Base-by-base conservation (phyloP, 1,140 invertebrate genomes). In the Colletes latitarsis region DNA sequence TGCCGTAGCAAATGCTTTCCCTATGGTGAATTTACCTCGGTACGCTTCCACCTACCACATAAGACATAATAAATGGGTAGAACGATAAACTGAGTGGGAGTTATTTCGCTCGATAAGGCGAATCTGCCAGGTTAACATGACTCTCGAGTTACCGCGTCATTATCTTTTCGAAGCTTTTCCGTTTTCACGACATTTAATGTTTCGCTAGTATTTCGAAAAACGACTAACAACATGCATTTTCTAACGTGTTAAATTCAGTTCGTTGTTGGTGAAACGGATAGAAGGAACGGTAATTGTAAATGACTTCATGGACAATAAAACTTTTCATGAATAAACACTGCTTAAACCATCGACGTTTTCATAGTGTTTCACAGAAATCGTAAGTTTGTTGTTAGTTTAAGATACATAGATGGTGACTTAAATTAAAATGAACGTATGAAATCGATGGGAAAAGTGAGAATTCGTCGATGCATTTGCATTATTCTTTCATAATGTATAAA, bases 21-120 rank as follows among this genome's bases (percentile, higher is more conserved):
- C 79, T 81, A 85, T 85, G 82, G 77, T 49, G 82, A 81, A 85
- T 85, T 83, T 85, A 80, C 67, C 67, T 76, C 17, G 60, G 58
- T 58, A 49, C n/a, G 55, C 49, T 67, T 53, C 55, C 49, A 64
- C 76, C 43, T 62, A 71, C 63, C 77, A 49, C 60, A 62, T 53
- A 60, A 83, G 62, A 72, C 60, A 62, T 83, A 85, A 85, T 83
- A 83, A 85, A 85, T 81, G 77, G 72, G 46, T 58, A 43, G 67
- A 58, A 55, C 77, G 82, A 85, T 85, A 85, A 85, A 84, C 79
- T 68, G 77, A 76, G 77, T 81, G 76, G 62, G 82, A 81, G 77
- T 81, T 85, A 83, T 83, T 85, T 85, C 83, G 72, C 67, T 76
- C 71, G 82, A 83, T 85, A 83, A 83, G 57, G 57, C 71, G 72